These are phyloP conservation scores for Melinopterus prodromus DNA, from an alignment of 2,888 invertebrate genomes.

Conservation along the genomic window DNA sequence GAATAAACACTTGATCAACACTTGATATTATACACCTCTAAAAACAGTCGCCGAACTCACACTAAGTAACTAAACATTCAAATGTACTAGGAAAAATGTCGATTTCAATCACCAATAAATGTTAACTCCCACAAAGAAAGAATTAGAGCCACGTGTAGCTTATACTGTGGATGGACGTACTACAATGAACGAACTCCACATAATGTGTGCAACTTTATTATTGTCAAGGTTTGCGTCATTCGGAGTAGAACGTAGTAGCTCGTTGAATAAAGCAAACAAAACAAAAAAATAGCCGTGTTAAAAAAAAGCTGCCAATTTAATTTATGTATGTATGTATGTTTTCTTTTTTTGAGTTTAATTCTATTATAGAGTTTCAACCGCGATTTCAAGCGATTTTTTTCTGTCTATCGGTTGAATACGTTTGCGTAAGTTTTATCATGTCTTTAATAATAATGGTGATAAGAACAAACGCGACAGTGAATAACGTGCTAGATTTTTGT, in stretches of 20 bases:
- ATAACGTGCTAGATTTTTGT: no score
- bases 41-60: not conserved
- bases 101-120: not conserved
- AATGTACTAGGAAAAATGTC: not conserved
- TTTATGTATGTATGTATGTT: no score
- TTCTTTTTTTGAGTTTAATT: no score
- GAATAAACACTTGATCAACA: not conserved
- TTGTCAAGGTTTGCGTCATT: not conserved
- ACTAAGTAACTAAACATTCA: not conserved
- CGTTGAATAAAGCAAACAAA: not conserved
- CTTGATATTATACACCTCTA: no score
- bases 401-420: no score
- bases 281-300: not conserved
- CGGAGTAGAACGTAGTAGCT: not conserved
- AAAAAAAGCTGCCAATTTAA: not conserved
- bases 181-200: not conserved
- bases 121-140: not conserved
- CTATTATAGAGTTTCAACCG: no score
- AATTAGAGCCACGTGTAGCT: not conserved
- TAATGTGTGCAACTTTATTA: not conserved
- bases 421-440: no score
- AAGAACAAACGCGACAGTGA: no score
- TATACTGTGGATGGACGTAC: not conserved
- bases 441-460: no score
- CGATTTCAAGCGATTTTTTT: no score